Conservation (phyloP, 1,140 invertebrate species). For the Drosophila pandora region DNA sequence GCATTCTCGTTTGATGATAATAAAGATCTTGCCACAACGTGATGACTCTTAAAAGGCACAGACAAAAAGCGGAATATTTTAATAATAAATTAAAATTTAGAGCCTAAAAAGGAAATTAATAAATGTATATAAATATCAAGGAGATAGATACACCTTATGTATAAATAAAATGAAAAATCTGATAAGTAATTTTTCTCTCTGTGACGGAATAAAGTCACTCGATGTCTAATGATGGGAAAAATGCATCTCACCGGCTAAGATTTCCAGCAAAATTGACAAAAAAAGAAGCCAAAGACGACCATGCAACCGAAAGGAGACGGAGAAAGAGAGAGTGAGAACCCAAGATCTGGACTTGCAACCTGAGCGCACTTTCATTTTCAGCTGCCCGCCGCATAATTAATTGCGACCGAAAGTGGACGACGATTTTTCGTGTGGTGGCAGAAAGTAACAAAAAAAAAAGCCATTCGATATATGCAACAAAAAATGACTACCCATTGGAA, state of each 20-base stretch:
- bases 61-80: not conserved
- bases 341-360: constrained; percentile 39
- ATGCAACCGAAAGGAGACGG: constrained; percentile 14
- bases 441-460: constrained; percentile 58
- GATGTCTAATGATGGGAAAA: constrained; percentile 29
- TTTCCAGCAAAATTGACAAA: not conserved
- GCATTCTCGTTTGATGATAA: constrained; percentile 67
- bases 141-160: no score
- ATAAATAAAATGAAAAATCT: no score
- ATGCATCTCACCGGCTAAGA: not conserved
- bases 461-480: constrained; percentile 24
- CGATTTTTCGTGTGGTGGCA: constrained; percentile 66
- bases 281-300: constrained; percentile 1
- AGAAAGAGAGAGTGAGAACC: constrained; percentile 47
- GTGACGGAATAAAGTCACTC: constrained; percentile 4
- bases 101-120: no score
- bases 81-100: no score
- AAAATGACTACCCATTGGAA: constrained; percentile 56
- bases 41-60: constrained; percentile 38
- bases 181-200: not conserved
- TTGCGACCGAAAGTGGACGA: constrained; percentile 80
- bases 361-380: constrained; percentile 76
- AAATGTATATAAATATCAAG: no score
- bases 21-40: constrained; percentile 63
- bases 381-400: constrained; percentile 74